Percentiles rank a stretch among this genome's conserved stretches.
Conservation (phyloP, 2,113 vertebrate genomes). For the Ctenomys sociabilis region DNA sequence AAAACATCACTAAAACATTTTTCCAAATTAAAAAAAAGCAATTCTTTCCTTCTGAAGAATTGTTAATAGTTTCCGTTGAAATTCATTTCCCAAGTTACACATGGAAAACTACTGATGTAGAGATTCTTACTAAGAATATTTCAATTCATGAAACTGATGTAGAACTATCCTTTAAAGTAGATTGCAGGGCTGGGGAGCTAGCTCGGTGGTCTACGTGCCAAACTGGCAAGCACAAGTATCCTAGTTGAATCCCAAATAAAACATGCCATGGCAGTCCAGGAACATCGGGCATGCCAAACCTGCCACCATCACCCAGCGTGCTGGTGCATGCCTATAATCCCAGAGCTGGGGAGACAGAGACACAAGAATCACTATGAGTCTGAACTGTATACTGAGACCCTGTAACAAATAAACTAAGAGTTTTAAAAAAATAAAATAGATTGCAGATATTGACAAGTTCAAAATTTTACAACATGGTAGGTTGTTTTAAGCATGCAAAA, state of each 20-base stretch:
- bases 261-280: no score
- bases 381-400: no score
- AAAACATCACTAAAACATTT: background rate
- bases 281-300: no score
- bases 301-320: no score
- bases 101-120: background rate
- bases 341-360: no score
- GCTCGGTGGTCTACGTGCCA: no score
- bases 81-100: background rate
- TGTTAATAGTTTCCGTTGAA: background rate
- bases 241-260: no score
- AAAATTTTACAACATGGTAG: background rate
- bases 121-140: background rate
- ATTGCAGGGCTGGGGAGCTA: background rate
- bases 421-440: background rate
- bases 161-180: background rate
- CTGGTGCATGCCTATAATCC: no score
- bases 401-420: no score
- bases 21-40: background rate
- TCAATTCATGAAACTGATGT: background rate
- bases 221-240: no score
- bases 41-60: background rate
- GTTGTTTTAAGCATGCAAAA: background rate
- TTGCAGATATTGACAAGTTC: background rate
- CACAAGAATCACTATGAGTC: no score